Base-by-base conservation (phyloP, 2,113 vertebrate genomes). In the Tursiops truncatus region DNA sequence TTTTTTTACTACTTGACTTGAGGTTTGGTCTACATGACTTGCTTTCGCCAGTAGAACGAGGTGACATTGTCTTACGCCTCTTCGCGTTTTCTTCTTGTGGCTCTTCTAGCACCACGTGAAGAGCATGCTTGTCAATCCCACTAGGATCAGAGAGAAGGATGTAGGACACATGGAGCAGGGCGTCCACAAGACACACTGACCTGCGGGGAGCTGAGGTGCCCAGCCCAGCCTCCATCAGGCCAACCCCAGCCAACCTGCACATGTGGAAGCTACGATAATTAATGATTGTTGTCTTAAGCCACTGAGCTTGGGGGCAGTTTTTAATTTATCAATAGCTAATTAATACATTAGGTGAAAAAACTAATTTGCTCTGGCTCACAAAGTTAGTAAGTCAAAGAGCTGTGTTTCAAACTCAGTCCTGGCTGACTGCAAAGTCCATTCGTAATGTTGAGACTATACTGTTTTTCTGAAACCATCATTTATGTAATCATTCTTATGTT, bases 331-430 rank as follows among this genome's bases (percentile, higher is more conserved):
- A 83, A 68, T 50, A 88, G 41, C 11, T 90, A 73, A 70, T 82
- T 74, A 93, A 86, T 58, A 28, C 58, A n/a, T 25, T 71, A 65
- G 41, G 31, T 60, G 76, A 91, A 41, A 88, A 58, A 80, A 65
- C 7, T 20, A 62, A 82, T 53, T 90, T 92, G 31, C 13, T n/a
- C 10, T 47, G n/a, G 58, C 25, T 50, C 74, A 74, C n/a, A 44
- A 9, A 71, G 38, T 82, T 63, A 76, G 4, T 63, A 36, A 56
- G 18, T 56, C 20, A 63, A 82, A 80, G 62, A 92, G 5, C 23
- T 68, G 18, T 17, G 3, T 87, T 87, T 82, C 73, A 76, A 79
- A 63, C 41, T 25, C 80, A 82, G 17, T 58, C 36, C n/a, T 47
- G 21, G 6, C 10, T 38, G 23, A 38, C n/a, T 20, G 14, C 33